Evolutionary conservation across 2,113 vertebrate species (phyloP).

Genomic region (Brevimyrus niger): DNA sequence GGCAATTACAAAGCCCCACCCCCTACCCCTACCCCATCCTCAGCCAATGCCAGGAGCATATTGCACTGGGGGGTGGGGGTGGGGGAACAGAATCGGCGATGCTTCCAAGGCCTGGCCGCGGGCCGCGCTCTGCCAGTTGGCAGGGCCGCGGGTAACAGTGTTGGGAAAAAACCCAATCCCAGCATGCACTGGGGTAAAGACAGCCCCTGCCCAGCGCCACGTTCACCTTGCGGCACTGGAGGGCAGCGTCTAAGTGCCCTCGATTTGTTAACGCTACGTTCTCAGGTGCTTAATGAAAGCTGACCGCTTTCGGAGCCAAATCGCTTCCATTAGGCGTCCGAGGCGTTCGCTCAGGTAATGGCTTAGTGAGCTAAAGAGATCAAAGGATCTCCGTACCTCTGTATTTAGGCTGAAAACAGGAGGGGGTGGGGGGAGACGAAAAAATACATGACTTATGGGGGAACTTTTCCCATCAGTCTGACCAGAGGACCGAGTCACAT

Average conservation of each 20-base stretch:
- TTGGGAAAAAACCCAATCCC: conserved; percentile 2
- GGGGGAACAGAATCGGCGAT: conserved; percentile 33
- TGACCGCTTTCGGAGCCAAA: not conserved
- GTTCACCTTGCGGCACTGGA: not conserved
- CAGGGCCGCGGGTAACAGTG: conserved; percentile 6
- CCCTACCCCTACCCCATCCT: not conserved
- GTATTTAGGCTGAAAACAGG: not conserved
- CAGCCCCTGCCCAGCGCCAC: not conserved
- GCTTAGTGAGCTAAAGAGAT: not conserved
- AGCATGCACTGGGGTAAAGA: not conserved
- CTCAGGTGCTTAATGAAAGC: not conserved
- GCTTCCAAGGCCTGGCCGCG: conserved; percentile 32
- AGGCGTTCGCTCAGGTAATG: not conserved
- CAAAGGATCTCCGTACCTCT: not conserved
- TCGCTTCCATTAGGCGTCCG: not conserved
- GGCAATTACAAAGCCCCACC: not conserved
- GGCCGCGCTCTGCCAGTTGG: conserved; percentile 3
- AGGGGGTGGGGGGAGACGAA: not conserved
- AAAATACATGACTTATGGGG: not conserved
- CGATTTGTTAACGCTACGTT: not conserved
- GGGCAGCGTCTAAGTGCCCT: not conserved
- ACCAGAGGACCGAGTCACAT: no score
- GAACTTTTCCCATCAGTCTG: no score
- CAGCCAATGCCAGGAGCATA: conserved; percentile 50
- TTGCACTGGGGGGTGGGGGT: conserved; percentile 39